Percentiles rank a stretch among this genome's conserved stretches.
Evolutionary conservation across 2,888 invertebrate species (phyloP).

Genomic region (Aethes cnicana): DNA sequence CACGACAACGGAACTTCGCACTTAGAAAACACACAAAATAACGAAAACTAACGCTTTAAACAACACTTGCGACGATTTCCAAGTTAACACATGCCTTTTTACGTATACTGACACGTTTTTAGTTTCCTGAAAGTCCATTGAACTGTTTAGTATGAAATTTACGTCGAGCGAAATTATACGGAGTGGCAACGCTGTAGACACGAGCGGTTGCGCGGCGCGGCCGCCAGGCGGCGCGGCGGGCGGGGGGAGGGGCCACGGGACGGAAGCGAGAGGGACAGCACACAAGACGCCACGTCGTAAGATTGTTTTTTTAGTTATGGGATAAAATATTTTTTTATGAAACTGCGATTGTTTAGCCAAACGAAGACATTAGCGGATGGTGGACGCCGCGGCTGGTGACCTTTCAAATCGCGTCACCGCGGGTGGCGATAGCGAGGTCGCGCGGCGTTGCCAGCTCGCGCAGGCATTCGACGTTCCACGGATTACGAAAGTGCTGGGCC

Average conservation of each 20-base stretch:
- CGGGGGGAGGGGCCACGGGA: conserved; percentile 68
- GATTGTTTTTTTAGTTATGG: conserved; percentile 65
- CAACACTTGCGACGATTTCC: conserved; percentile 67
- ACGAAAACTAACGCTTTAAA: conserved; percentile 61
- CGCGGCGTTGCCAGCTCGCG: conserved; percentile 74
- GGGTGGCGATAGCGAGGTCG: conserved; percentile 76
- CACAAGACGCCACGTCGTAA: conserved; percentile 34
- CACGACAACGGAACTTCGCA: conserved; percentile 73
- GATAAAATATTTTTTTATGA: conserved; percentile 55
- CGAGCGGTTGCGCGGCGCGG: conserved; percentile 66
- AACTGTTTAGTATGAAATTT: conserved; percentile 82
- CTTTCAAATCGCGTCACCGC: conserved; percentile 73
- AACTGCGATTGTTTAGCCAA: conserved; percentile 71
- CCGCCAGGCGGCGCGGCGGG: conserved; percentile 70
- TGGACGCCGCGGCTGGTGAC: conserved; percentile 67
- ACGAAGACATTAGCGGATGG: conserved; percentile 67
- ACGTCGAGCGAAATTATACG: conserved; percentile 83
- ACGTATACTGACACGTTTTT: conserved; percentile 69
- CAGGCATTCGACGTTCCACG: conserved; percentile 52
- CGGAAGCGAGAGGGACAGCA: conserved; percentile 54
- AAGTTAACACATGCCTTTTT: conserved; percentile 65
- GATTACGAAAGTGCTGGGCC: conserved; percentile 45
- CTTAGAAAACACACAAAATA: conserved; percentile 69
- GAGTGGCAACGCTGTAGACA: conserved; percentile 81
- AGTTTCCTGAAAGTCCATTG: conserved; percentile 81